Evolutionary conservation across 2,797 vertebrate genomes (phyloP).

Genomic region (Myotis daubentonii): DNA sequence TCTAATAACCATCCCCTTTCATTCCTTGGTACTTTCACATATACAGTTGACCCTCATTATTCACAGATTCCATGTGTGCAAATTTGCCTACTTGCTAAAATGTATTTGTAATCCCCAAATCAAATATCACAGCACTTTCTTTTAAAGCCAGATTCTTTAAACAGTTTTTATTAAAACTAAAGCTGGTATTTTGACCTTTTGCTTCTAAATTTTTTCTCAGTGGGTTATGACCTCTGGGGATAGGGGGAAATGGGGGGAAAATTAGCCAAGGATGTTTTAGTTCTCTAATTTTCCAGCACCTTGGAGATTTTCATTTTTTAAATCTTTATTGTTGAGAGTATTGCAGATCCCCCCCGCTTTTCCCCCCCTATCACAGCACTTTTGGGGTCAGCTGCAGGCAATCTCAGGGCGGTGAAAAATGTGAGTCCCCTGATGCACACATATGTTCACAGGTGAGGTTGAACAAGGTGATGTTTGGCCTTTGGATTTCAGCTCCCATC

Average conservation of each 20-base stretch:
- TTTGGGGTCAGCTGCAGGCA: not conserved
- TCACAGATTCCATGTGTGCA: not conserved
- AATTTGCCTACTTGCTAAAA: not conserved
- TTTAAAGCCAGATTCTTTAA: not conserved
- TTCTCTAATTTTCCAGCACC: not conserved
- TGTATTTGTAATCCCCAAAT: not conserved
- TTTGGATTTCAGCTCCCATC: not conserved
- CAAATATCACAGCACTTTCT: not conserved
- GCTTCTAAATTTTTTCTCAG: not conserved
- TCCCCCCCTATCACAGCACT: not conserved
- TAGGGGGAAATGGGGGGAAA: not conserved
- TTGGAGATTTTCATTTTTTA: not conserved
- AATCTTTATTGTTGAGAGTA: no score
- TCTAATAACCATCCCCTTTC: not conserved
- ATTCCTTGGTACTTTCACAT: not conserved
- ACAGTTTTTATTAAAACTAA: slow-evolving; percentile 7
- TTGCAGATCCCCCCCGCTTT: no score
- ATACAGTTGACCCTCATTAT: not conserved
- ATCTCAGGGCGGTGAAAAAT: not conserved
- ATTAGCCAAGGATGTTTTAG: not conserved
- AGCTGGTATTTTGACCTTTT: slow-evolving; percentile 15
- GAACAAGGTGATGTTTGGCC: not conserved
- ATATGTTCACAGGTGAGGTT: not conserved
- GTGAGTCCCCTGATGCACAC: not conserved
- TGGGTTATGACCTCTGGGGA: not conserved